A percentile compares a stretch with the other conserved stretches of the same genome.
Evolutionary conservation across 2,113 vertebrate genomes (phyloP).

Genomic region (Callaeas wilsoni): DNA sequence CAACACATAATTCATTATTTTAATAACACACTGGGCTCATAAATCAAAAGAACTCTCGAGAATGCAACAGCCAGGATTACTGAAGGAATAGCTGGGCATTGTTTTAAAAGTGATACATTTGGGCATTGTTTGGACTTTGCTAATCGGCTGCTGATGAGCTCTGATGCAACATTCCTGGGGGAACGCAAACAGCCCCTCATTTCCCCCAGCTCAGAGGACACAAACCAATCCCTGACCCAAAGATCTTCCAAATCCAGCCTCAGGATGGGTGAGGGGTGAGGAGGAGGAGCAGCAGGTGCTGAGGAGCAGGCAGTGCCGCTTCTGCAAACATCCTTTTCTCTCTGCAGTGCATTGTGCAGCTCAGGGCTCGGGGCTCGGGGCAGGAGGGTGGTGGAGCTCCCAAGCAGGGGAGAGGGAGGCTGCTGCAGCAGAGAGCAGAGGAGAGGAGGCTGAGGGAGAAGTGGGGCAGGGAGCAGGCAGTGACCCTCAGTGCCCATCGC

Average conservation of each 20-base stretch:
- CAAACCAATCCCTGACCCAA: neutral
- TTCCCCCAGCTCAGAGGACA: neutral
- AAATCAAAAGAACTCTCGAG: slow-evolving; percentile 56
- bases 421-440: neutral
- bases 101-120: neutral
- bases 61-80: neutral
- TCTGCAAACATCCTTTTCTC: too few relatives aligned
- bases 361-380: neutral
- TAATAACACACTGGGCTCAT: slow-evolving; percentile 32
- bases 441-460: neutral
- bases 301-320: too few relatives aligned
- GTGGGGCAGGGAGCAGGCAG: neutral
- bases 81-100: neutral
- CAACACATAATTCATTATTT: slow-evolving; percentile 48
- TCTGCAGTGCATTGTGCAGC: neutral
- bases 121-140: neutral
- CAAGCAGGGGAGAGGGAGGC: neutral
- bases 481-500: neutral
- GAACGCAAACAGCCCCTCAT: neutral
- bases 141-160: neutral
- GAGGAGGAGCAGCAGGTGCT: too few relatives aligned
- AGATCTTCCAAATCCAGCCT: neutral
- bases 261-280: neutral
- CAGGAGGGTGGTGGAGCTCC: neutral
- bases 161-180: neutral